Percentiles rank a stretch among this genome's conserved stretches.
Evolutionary conservation across 2,888 invertebrate genomes (phyloP).

Genomic region (Lithophane semibrunnea): DNA sequence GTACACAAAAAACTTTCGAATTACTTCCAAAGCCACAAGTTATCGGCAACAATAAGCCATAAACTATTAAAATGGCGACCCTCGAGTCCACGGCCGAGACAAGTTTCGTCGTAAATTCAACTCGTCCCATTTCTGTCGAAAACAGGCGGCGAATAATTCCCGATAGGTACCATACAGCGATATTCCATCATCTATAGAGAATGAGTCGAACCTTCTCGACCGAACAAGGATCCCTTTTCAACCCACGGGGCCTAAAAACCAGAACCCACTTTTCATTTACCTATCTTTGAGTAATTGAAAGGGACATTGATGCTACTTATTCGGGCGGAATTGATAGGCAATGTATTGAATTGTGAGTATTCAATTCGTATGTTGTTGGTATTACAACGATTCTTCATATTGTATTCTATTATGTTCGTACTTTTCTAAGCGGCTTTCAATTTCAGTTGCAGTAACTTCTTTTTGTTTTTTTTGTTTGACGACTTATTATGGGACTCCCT

Average conservation of each 20-base stretch:
- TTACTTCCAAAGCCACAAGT: conserved; percentile 44
- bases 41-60: conserved; percentile 63
- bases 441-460: conserved; percentile 44
- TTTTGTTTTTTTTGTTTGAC: conserved; percentile 32
- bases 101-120: conserved; percentile 72
- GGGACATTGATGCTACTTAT: conserved; percentile 83
- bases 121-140: conserved; percentile 79
- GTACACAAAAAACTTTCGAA: conserved; percentile 30
- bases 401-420: conserved; percentile 52
- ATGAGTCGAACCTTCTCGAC: conserved; percentile 79
- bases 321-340: conserved; percentile 84
- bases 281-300: conserved; percentile 87
- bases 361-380: conserved; percentile 65
- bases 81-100: conserved; percentile 47
- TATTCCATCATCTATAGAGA: conserved; percentile 85
- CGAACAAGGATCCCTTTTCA: conserved; percentile 80
- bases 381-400: conserved; percentile 58
- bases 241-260: conserved; percentile 83
- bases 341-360: conserved; percentile 77
- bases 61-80: conserved; percentile 65
- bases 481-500: background rate
- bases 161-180: conserved; percentile 80
- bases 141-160: conserved; percentile 78
- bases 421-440: conserved; percentile 52
- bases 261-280: conserved; percentile 84